Percentiles rank a stretch among this genome's conserved stretches.
Evolutionary conservation across 2,888 invertebrate genomes (phyloP).

Genomic region (Andricus quercusramuli): DNA sequence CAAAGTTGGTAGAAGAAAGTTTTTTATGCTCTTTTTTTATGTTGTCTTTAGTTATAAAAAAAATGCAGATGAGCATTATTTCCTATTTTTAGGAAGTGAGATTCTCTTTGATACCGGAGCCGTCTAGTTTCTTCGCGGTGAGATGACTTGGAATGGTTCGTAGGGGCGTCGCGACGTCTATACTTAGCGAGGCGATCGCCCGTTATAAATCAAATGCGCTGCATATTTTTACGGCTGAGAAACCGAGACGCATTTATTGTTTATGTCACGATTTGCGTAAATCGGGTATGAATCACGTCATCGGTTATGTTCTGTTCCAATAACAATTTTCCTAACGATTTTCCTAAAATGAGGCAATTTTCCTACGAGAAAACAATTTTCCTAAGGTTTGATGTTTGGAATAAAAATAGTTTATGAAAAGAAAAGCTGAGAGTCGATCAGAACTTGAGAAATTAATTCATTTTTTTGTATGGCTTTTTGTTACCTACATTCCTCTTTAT

Average conservation of each 20-base stretch:
- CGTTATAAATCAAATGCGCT: slow-evolving; percentile 57
- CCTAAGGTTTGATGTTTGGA: too few relatives aligned
- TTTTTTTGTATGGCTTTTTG: too few relatives aligned
- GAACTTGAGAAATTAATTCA: too few relatives aligned
- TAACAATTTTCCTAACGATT: too few relatives aligned
- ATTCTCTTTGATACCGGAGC: slow-evolving; percentile 42
- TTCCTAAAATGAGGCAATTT: too few relatives aligned
- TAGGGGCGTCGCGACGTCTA: slow-evolving; percentile 47
- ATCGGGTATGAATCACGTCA: neutral
- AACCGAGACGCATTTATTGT: slow-evolving; percentile 35
- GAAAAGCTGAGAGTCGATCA: too few relatives aligned
- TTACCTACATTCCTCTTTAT: too few relatives aligned
- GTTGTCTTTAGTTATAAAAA: neutral
- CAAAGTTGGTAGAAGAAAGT: neutral
- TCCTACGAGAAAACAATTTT: too few relatives aligned
- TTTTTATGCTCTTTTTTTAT: neutral
- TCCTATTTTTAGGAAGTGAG: slow-evolving; percentile 50
- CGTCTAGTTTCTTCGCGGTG: slow-evolving; percentile 40
- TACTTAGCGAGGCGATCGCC: slow-evolving; percentile 49
- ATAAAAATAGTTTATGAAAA: too few relatives aligned
- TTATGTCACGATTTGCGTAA: slow-evolving; percentile 19
- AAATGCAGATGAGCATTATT: slow-evolving; percentile 40
- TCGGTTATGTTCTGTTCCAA: neutral
- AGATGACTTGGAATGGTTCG: slow-evolving; percentile 54
- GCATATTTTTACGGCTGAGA: slow-evolving; percentile 42